Evolutionary conservation across 2,888 invertebrate species (phyloP), one percentile per base, ranked within the genome.

Genomic region (Aphidius colemani): DNA sequence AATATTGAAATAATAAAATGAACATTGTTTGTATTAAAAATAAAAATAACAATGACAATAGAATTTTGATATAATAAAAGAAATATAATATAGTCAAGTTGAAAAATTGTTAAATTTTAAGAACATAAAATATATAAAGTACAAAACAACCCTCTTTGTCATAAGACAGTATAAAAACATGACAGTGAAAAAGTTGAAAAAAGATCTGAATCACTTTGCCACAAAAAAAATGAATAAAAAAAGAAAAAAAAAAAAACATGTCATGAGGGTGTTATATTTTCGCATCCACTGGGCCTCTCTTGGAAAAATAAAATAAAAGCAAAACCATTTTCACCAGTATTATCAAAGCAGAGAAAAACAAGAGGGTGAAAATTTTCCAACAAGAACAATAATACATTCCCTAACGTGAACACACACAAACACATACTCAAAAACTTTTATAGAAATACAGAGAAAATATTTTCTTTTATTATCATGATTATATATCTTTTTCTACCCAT

Each of bases 201-300:
- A 63, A 59, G 60, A 60, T 64, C 64, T 64, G 64, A 64, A 64
- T 64, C 64, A 64, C 64, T 64, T 64, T 64, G 64, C 64, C 64
- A 64, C 60, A 64, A 60, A 30, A 30, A 30, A 30, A 5, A 30
- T 30, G 5, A 30, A 30, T 30, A 30, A 30, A 30, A 30, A 30
- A 18, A 3, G 3, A 18, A 3, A 18, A 30, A 30, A 30, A 30
- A 30, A 30, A 30, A 60, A 60, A 64, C 64, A 64, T 59, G 56
- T 64, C 64, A 55, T 60, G 39, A 60, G 64, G 64, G 64, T 64
- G 64, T 64, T 64, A 60, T 64, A 64, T 64, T 64, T 64, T 64
- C 44, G 60, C 60, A 64, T 64, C 60, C 60, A 64, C 51, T 64
- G 64, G 64, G 30, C 30, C 30, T 30, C 64, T 56, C 51, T 11